A percentile compares a stretch with the other conserved stretches of the same genome.
These are phyloP conservation scores for Zele albiditarsus DNA, from an alignment of 2,888 invertebrate genomes.

Conservation along the genomic window DNA sequence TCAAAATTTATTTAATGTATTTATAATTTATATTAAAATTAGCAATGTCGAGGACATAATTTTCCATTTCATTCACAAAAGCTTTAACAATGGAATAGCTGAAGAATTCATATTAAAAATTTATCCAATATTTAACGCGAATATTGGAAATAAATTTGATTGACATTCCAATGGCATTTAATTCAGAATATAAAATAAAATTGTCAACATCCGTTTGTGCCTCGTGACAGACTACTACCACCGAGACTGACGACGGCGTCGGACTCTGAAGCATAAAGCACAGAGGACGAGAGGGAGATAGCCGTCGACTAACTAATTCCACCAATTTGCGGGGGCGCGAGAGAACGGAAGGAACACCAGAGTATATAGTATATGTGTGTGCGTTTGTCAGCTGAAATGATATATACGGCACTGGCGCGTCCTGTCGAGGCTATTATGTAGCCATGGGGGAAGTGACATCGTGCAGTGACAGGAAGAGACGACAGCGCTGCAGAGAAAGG, in stretches of 20 bases:
- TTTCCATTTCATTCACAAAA: not conserved
- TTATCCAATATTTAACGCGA: not conserved
- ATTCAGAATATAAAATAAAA: slow-evolving; percentile 17
- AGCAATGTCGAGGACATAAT: not conserved
- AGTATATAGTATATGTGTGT: slow-evolving; percentile 39
- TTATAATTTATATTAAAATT: not conserved
- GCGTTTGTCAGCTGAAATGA: slow-evolving; percentile 51
- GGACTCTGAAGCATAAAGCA: not conserved
- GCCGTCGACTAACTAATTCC: slow-evolving; percentile 44
- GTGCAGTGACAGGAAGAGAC: slow-evolving; percentile 57
- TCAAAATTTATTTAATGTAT: too few species aligned
- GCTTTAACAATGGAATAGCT: not conserved
- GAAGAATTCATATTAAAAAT: not conserved
- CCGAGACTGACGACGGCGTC: not conserved
- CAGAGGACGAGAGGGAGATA: not conserved
- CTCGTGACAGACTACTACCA: not conserved
- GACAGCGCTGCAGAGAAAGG: slow-evolving; percentile 6
- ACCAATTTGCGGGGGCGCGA: slow-evolving; percentile 47
- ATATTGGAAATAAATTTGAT: not conserved
- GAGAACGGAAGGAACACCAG: slow-evolving; percentile 46
- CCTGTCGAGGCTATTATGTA: slow-evolving; percentile 48
- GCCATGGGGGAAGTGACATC: slow-evolving; percentile 51
- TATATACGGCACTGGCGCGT: slow-evolving; percentile 43
- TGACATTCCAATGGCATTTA: not conserved
- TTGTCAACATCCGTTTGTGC: slow-evolving; percentile 28